Conservation (phyloP, 2,113 vertebrate genomes). For the Lophochroa leadbeateri region DNA sequence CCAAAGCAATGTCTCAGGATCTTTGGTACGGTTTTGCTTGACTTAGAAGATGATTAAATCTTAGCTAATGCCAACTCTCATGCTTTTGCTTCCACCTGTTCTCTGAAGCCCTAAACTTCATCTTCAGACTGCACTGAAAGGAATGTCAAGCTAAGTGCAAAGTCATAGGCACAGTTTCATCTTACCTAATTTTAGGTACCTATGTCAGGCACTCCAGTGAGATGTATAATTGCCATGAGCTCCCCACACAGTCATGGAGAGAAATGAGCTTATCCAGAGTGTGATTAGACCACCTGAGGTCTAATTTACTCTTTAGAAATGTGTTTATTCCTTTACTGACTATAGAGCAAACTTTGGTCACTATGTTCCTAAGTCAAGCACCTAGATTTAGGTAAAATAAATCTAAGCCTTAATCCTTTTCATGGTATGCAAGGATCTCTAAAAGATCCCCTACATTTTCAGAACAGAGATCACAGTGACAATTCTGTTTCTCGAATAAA, state of each 20-base stretch:
- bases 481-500: neutral
- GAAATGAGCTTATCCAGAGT: neutral
- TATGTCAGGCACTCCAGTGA: neutral
- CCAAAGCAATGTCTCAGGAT: neutral
- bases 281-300: neutral
- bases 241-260: neutral
- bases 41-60: slow-evolving; percentile 9
- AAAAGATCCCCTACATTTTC: neutral
- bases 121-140: slow-evolving; percentile 15
- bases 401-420: neutral
- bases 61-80: neutral
- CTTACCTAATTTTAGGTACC: slow-evolving; percentile 43
- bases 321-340: neutral
- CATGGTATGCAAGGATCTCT: neutral
- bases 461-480: neutral
- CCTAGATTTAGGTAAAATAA: neutral
- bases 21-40: neutral
- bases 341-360: neutral
- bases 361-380: neutral
- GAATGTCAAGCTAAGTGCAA: slow-evolving; percentile 34
- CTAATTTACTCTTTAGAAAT: neutral
- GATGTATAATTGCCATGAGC: neutral
- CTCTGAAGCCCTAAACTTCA: slow-evolving; percentile 33
- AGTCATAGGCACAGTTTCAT: slow-evolving; percentile 27
- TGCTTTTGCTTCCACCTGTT: slow-evolving; percentile 23